These are phyloP conservation scores for Varecia variegata DNA, from an alignment of 2,797 vertebrate species.

Conservation along the genomic window DNA sequence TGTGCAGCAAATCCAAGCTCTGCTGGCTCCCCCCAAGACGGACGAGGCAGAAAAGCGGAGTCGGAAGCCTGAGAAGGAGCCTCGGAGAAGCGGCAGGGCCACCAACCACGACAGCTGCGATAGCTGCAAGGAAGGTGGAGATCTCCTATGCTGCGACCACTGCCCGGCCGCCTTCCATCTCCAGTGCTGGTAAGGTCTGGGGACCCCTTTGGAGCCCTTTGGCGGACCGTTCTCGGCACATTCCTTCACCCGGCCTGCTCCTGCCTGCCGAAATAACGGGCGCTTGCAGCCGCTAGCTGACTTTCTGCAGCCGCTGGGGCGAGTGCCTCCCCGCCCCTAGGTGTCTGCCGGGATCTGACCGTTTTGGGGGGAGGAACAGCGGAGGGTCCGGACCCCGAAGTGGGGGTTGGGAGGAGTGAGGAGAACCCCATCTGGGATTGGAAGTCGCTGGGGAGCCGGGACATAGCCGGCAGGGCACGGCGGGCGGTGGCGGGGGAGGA, in stretches of 20 bases:
- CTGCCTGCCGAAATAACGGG: constrained; percentile 75
- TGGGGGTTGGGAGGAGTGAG: constrained; percentile 57
- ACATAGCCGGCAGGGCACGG: constrained; percentile 27
- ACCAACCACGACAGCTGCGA: constrained; percentile 99
- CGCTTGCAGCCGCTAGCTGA: constrained; percentile 71
- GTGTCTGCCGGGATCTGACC: constrained; percentile 48
- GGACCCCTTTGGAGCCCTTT: constrained; percentile 23
- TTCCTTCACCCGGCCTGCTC: constrained; percentile 66
- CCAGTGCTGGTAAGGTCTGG: constrained; percentile 94
- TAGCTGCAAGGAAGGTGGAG: constrained; percentile 97
- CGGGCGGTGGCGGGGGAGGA: constrained; percentile 62
- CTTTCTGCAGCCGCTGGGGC: constrained; percentile 1
- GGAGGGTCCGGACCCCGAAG: constrained; percentile 3
- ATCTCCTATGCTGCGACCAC: constrained; percentile 97
- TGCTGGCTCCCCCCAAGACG: constrained; percentile 96
- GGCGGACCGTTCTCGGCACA: constrained; percentile 50
- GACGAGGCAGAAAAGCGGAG: constrained; percentile 95
- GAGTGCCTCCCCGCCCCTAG: constrained; percentile 49
- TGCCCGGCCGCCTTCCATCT: constrained; percentile 98
- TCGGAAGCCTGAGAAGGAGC: constrained; percentile 94
- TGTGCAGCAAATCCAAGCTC: constrained; percentile 96
- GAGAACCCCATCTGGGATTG: constrained; percentile 59
- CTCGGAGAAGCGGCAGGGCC: constrained; percentile 94
- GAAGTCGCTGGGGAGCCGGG: constrained; percentile 61
- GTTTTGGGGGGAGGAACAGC: constrained; percentile 28